Evolutionary conservation across 2,888 invertebrate genomes (phyloP).

Genomic region (Andrena hattorfiana): DNA sequence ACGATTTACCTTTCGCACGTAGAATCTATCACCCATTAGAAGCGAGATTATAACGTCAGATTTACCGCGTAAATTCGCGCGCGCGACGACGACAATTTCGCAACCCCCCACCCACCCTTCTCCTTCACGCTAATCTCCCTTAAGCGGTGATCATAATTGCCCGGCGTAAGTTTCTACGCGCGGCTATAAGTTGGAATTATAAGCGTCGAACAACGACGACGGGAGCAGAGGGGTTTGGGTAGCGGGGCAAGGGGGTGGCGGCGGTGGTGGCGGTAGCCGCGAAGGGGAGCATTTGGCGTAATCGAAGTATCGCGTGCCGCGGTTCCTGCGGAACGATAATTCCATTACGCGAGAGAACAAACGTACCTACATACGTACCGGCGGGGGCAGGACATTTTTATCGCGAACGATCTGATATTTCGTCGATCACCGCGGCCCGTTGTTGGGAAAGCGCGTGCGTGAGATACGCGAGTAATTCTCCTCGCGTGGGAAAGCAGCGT

Average conservation of each 20-base stretch:
- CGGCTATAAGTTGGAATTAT: slow-evolving; percentile 36
- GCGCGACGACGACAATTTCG: background rate
- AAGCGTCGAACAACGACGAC: slow-evolving; percentile 33
- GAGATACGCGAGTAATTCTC: slow-evolving; percentile 74
- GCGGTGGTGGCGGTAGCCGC: slow-evolving; percentile 34
- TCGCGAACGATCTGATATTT: slow-evolving; percentile 73
- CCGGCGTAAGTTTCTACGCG: slow-evolving; percentile 2
- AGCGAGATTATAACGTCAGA: slow-evolving; percentile 17
- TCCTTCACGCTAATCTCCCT: background rate
- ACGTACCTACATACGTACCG: slow-evolving; percentile 67
- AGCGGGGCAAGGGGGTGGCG: background rate
- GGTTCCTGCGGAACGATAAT: slow-evolving; percentile 72
- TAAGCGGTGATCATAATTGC: slow-evolving; percentile 28
- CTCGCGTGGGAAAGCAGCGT: slow-evolving; percentile 73
- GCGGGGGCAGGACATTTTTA: slow-evolving; percentile 66
- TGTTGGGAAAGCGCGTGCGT: slow-evolving; percentile 67
- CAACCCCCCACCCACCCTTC: background rate
- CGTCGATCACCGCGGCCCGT: slow-evolving; percentile 62
- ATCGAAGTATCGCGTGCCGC: slow-evolving; percentile 78
- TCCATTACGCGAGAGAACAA: slow-evolving; percentile 78
- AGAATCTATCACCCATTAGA: slow-evolving; percentile 19
- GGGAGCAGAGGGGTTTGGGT: background rate
- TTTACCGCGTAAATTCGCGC: slow-evolving; percentile 34
- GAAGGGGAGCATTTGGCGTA: slow-evolving; percentile 72
- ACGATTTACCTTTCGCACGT: slow-evolving; percentile 49